These are phyloP conservation scores for Anableps anableps DNA, from an alignment of 2,797 vertebrate genomes.

Conservation along the genomic window DNA sequence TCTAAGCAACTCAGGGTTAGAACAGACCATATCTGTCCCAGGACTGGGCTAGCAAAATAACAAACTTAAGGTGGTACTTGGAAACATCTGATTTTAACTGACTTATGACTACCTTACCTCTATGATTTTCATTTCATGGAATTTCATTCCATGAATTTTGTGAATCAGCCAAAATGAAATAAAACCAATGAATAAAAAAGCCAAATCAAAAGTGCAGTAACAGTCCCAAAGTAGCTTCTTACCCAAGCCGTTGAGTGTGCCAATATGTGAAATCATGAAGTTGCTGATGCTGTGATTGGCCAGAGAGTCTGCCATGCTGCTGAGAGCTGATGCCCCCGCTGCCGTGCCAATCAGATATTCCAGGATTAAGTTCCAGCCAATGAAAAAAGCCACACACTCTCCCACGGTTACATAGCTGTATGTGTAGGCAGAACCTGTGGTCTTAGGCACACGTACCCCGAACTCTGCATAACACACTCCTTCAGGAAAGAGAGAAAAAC, in stretches of 20 bases:
- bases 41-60: not conserved
- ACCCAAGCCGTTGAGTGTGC: constrained; percentile 92
- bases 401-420: constrained; percentile 99
- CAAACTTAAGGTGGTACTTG: not conserved
- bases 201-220: not conserved
- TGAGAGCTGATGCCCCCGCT: constrained; percentile 93
- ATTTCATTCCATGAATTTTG: not conserved
- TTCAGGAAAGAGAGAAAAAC: constrained; percentile 54
- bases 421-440: constrained; percentile 97
- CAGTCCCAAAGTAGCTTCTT: not conserved
- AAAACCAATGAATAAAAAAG: not conserved
- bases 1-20: not conserved
- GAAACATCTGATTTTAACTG: not conserved
- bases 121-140: not conserved
- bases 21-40: not conserved
- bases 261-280: constrained; percentile 91
- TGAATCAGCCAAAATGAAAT: not conserved
- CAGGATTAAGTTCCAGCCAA: constrained; percentile 97
- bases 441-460: constrained; percentile 96
- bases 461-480: constrained; percentile 98
- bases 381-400: constrained; percentile 98
- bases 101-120: not conserved
- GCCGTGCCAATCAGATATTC: constrained; percentile 98
- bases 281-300: constrained; percentile 96
- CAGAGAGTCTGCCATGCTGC: constrained; percentile 98